Percentiles rank a stretch among this genome's conserved stretches.
Conservation (phyloP, 2,888 invertebrate species). For the Mactromeris polynyma region DNA sequence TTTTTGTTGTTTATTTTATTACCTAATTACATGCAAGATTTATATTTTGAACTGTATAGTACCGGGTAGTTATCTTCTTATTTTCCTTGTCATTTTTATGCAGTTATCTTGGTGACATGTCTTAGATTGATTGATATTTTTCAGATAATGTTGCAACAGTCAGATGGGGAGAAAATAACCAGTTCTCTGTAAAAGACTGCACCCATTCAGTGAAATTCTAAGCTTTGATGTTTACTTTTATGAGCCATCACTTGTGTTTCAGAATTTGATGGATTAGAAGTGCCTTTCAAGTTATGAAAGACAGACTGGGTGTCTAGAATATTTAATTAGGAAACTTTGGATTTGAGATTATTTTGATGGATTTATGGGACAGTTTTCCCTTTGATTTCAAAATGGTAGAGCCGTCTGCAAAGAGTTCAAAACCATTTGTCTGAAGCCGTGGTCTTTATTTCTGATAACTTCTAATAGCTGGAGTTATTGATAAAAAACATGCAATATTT, state of each 20-base stretch:
- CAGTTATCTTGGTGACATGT: conserved; percentile 20
- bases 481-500: background rate
- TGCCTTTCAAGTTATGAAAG: conserved; percentile 60
- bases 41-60: background rate
- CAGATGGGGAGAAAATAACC: conserved; percentile 25
- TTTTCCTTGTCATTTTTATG: background rate
- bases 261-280: conserved; percentile 64
- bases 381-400: conserved; percentile 50
- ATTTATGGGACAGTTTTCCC: conserved; percentile 64
- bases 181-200: conserved; percentile 22
- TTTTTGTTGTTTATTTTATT: background rate
- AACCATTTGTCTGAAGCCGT: background rate
- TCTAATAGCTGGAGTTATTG: background rate
- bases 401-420: conserved; percentile 37
- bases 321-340: conserved; percentile 65
- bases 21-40: background rate
- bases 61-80: background rate
- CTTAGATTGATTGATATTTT: conserved; percentile 59
- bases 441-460: background rate
- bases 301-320: conserved; percentile 64
- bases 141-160: conserved; percentile 39
- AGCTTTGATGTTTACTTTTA: conserved; percentile 57
- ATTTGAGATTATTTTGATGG: conserved; percentile 63
- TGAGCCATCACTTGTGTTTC: conserved; percentile 54
- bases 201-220: conserved; percentile 37